Conservation (phyloP, 2,113 vertebrate genomes). For the Eonycteris spelaea region DNA sequence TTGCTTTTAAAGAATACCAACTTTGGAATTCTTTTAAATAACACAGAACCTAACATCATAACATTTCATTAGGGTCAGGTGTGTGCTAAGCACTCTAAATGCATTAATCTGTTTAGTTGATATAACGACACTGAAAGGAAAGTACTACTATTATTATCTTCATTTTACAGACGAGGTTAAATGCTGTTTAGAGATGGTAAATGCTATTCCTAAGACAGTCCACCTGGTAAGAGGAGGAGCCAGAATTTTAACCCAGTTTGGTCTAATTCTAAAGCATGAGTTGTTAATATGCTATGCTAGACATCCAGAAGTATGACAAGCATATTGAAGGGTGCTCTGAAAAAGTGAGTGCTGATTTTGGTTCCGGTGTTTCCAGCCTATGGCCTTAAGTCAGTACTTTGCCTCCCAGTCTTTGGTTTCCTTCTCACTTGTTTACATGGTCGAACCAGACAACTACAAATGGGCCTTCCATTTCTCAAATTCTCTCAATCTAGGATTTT, state of each 20-base stretch:
- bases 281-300: neutral
- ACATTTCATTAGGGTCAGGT: constrained; percentile 3
- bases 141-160: neutral
- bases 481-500: neutral
- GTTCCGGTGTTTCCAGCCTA: neutral
- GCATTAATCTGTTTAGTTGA: neutral
- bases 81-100: neutral
- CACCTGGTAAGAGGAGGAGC: neutral
- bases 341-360: neutral
- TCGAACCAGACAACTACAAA: neutral
- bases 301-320: neutral
- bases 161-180: neutral
- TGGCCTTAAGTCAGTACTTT: neutral
- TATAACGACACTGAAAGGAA: neutral
- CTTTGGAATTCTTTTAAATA: constrained; percentile 6
- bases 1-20: neutral
- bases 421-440: neutral
- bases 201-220: neutral
- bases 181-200: neutral
- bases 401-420: neutral
- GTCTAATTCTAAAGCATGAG: neutral
- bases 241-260: neutral
- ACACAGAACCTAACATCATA: neutral
- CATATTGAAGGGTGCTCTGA: neutral
- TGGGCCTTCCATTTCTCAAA: neutral